These are phyloP conservation scores for Istiophorus platypterus DNA, from an alignment of 2,113 vertebrate genomes.

Conservation along the genomic window DNA sequence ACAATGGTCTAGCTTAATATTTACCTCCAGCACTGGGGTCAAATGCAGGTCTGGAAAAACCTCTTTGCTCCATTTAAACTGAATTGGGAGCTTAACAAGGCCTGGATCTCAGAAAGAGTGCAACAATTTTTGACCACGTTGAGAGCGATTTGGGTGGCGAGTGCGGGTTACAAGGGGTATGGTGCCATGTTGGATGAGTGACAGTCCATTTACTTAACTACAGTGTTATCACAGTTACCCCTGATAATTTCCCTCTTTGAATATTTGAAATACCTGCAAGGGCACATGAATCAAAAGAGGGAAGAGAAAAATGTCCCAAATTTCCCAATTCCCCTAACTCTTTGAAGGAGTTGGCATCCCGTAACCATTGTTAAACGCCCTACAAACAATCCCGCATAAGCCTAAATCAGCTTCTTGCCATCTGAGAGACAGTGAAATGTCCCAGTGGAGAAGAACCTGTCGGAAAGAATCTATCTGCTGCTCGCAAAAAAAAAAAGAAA, in stretches of 20 bases:
- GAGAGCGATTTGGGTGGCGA: neutral
- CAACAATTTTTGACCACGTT: neutral
- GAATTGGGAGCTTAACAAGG: neutral
- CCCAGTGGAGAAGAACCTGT: constrained; percentile 48
- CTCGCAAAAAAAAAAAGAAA: constrained; percentile 50
- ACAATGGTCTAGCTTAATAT: constrained; percentile 13
- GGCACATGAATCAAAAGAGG: neutral
- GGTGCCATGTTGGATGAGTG: neutral
- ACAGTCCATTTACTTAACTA: neutral
- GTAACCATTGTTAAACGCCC: constrained; percentile 28
- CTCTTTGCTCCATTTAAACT: neutral
- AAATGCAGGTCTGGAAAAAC: constrained; percentile 24
- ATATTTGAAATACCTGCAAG: neutral
- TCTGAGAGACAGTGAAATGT: constrained; percentile 10
- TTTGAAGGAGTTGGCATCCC: constrained; percentile 3
- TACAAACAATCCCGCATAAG: constrained; percentile 13
- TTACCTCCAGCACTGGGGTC: constrained; percentile 10
- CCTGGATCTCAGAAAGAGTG: neutral
- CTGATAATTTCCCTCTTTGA: neutral
- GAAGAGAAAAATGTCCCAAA: neutral
- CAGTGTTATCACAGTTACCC: neutral
- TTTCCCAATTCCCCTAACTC: neutral
- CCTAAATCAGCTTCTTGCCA: constrained; percentile 28
- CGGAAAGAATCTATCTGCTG: constrained; percentile 49
- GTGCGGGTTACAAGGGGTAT: neutral